Base-by-base conservation (phyloP, 1,140 invertebrate genomes). In the Lordiphosa mommai region DNA sequence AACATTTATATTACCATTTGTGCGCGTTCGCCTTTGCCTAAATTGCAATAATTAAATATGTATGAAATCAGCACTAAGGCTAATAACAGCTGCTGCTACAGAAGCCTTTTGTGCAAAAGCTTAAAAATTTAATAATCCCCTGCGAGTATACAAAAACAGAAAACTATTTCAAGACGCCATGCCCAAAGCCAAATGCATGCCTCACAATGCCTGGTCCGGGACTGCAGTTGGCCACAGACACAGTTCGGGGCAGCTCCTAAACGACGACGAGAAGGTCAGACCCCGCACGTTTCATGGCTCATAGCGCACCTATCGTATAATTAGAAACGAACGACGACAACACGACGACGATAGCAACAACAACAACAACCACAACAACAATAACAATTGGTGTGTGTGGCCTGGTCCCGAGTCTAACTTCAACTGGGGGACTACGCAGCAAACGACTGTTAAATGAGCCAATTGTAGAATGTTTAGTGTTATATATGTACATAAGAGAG, bases 281-380 rank as follows among this genome's bases (percentile, higher is more conserved):
- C 79, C 79, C 60, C 77, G 77, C 77, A 84, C 77, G 77, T 84
- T 84, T 84, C 72, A 77, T 77, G 64, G 79, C 77, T 72, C 77
- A 63, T 47, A 85, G 77, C 79, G 77, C 77, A 84, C 77, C 77
- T 84, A 84, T 85, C 79, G 77, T 85, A 77, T 82, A 82, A 82
- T 82, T 82, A 82, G 77, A 82, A 77, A 61, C 77, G 67, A 82
- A 76, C 76, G 65, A 76, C 71, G 63, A 71, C 71, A 67, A 68
- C 71, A 74, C 53, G 52, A 77, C 73, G 68, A 73, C 69, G 46
- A 61, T 41, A 36, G 44, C 17, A 46, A 29, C 38, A 58, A 56
- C 52, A 64, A 47, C 33, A 50, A 46, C 27, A 32, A n/a, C n/a
- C n/a, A n/a, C n/a, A n/a, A n/a, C 30, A 13, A 12, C 47, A 34